phyloP scores from a whole-genome alignment of 2,797 vertebrate species.

The Spatula versicolor region DNA sequence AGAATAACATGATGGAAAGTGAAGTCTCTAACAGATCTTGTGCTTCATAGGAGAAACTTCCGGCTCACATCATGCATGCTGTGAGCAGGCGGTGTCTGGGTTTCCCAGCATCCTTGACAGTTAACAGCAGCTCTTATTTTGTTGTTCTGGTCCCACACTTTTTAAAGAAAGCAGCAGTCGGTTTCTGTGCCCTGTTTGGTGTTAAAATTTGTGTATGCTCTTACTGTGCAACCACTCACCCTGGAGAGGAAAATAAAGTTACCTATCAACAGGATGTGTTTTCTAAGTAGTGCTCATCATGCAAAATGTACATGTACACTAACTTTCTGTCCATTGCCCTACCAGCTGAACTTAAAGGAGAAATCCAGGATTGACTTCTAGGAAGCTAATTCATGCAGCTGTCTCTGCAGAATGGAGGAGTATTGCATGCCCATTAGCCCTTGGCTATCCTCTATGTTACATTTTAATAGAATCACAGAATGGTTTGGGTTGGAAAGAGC shows the following conservation, averaged over 20 bases:
- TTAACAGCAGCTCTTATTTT: not conserved
- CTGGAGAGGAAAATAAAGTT: not conserved
- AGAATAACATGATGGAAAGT: not conserved
- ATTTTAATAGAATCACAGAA: not conserved
- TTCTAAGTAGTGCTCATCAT: not conserved
- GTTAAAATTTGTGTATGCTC: not conserved
- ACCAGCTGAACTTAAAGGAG: not conserved
- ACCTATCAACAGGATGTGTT: not conserved
- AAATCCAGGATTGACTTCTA: not conserved
- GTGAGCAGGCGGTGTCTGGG: not conserved
- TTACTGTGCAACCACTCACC: not conserved
- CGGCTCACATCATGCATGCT: not conserved
- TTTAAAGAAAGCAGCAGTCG: not conserved
- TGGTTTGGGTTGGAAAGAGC: too few species aligned
- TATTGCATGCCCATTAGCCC: not conserved
- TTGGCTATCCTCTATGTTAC: not conserved
- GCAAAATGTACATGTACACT: not conserved
- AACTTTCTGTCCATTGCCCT: not conserved
- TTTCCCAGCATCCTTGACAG: not conserved
- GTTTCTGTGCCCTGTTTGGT: not conserved
- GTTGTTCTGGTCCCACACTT: not conserved
- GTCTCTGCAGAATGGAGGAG: not conserved
- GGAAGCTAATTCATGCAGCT: not conserved
- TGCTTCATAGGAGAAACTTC: not conserved
- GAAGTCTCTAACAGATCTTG: not conserved